Evolutionary conservation across 2,113 vertebrate genomes (phyloP), one percentile per base, ranked within the genome.

Genomic region (Pantherophis guttatus): DNA sequence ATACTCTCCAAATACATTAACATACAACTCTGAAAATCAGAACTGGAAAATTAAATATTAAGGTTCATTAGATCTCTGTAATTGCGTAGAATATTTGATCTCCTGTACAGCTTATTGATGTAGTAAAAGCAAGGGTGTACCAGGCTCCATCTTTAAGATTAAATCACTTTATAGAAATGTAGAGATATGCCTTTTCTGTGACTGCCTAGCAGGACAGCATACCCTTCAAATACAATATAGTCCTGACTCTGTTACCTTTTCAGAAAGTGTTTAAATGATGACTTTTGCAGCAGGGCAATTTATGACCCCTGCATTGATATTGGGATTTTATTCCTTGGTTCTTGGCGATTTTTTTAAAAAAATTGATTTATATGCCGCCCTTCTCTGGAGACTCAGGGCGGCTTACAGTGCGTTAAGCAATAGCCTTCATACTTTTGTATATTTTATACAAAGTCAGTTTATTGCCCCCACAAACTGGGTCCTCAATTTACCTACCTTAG

Each of bases 1-100:
- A 19, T 94, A 3, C 44, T 54, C 55, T 50, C 75, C n/a, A 62
- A 44, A 87, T n/a, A 29, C 81, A 87, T 93, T 93, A 90, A 86
- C 50, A 48, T 5, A 50, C 33, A 52, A 90, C 5, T 62, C 88
- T 62, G 54, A 58, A 86, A 90, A 90, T 52, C 55, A 54, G 58
- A 87, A 62, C 58, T 26, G 6, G 87, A 88, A 88, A 39, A 88
- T 3, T 24, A 29, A 92, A 92, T 33, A 88, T 3, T 24, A 19
- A 92, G 87, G 19, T 55, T 29, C 52, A 88, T 5, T 21, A 9
- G 33, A 44, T 75, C 55, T 19, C 7, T 81, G 15, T 55, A 17
- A 33, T 81, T 81, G 70, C 5, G 19, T 48, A 57, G 24, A 55
- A 89, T 57, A 39, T 5, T 81, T 81, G 75, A 17, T 21, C 17